Percentiles rank a stretch among this genome's conserved stretches.
Conservation (phyloP, 2,113 vertebrate genomes). For the Nothoprocta pentlandii region DNA sequence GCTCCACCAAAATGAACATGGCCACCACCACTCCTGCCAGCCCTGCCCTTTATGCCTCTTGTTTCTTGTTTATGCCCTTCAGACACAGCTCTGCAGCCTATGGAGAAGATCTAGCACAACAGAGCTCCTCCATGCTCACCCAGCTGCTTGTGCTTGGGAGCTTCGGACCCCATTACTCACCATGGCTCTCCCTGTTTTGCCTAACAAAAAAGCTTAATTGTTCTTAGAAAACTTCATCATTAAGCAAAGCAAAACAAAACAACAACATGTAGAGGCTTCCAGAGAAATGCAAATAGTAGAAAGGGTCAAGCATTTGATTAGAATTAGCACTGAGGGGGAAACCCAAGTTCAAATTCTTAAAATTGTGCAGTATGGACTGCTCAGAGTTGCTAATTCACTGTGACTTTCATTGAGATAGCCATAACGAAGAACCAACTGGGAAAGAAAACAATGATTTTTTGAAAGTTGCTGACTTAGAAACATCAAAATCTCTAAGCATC, state of each 20-base stretch:
- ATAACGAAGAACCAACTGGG: constrained; percentile 18
- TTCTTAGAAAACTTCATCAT: neutral
- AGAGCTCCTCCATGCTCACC: constrained; percentile 23
- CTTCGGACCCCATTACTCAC: constrained; percentile 50
- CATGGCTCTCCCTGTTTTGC: neutral
- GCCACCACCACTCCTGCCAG: constrained; percentile 42
- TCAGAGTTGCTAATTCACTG: constrained; percentile 58
- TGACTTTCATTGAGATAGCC: constrained; percentile 46
- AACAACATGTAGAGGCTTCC: neutral
- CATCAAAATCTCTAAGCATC: constrained; percentile 34
- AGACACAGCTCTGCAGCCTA: constrained; percentile 51
- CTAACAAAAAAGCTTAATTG: constrained; percentile 34
- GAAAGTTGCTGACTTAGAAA: constrained; percentile 58
- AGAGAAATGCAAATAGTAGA: constrained; percentile 19
- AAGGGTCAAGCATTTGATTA: constrained; percentile 6
- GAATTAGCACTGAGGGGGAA: constrained; percentile 25
- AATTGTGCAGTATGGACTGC: neutral
- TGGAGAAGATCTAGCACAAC: constrained; percentile 50
- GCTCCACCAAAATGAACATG: constrained; percentile 41
- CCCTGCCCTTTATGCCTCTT: constrained; percentile 33
- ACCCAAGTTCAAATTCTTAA: neutral
- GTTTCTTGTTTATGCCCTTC: constrained; percentile 19
- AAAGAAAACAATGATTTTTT: constrained; percentile 50
- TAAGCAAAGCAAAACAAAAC: neutral
- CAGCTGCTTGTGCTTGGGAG: constrained; percentile 67